Evolutionary conservation across 2,113 vertebrate species (phyloP), one percentile per base, ranked within the genome.

Genomic region (Vulpes vulpes): DNA sequence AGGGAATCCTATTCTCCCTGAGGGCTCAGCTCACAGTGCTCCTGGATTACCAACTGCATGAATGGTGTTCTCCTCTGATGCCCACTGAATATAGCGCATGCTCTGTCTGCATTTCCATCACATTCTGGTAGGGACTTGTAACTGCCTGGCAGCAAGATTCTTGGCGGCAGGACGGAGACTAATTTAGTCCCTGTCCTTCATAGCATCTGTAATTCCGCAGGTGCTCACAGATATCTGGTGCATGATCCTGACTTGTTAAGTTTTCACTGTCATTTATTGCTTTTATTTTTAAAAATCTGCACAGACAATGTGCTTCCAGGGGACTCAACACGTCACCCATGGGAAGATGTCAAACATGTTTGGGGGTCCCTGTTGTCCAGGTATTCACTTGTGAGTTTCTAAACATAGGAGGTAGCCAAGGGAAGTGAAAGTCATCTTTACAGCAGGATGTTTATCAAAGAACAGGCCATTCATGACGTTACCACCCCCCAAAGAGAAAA

Each of bases 261-360:
- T 64, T 93, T 90, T 94, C 32, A 27, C 94, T 91, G 69, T 79
- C 57, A 59, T 88, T 51, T 74, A 59, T 6, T 64, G 62, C 57
- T 91, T 91, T 95, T 67, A 79, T 57, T 95, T 89, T 93, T 79
- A 1, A 53, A 90, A 91, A 82, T n/a, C 49, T 35, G 49, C 17
- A 55, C 12, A 81, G 0, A 14, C 1, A 53, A 67, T 2, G 2
- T 30, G 57, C 23, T 64, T n/a, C n/a, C 87, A 87, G 51, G 84
- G 55, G n/a, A 89, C 27, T 79, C 38, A 49, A 43, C 5, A 9
- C 71, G 74, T 64, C 84, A 94, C 57, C n/a, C 12, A 1, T 49
- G 51, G 89, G 85, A 91, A 88, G 91, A 91, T 27, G 59, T 64
- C 12, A 65, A 43, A 62, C 49, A 17, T 62, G 32, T 49, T 2